These are phyloP conservation scores for Mythimna albipuncta DNA, from an alignment of 2,888 invertebrate genomes.

Conservation along the genomic window DNA sequence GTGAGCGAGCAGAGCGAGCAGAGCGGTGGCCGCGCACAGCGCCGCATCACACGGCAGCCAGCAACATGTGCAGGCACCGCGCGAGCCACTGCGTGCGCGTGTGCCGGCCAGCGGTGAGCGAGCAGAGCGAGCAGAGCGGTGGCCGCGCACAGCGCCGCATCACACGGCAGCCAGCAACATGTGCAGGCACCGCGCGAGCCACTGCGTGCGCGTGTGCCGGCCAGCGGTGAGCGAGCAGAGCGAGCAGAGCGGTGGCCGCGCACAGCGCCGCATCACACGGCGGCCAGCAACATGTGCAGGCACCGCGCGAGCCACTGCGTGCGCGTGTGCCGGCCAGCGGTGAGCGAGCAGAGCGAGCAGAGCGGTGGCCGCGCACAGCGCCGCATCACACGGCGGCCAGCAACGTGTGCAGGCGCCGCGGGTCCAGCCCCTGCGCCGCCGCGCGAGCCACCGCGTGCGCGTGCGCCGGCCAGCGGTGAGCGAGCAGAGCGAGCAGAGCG, in stretches of 20 bases:
- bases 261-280: conserved; percentile 43
- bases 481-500: conserved; percentile 93
- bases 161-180: no score
- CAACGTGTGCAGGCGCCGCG: conserved; percentile 68
- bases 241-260: no score
- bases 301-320: no score
- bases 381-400: conserved; percentile 62
- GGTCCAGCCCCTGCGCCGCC: conserved; percentile 63
- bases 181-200: no score
- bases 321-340: no score
- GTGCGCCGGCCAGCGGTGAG: conserved; percentile 75
- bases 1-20: no score
- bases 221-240: no score
- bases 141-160: conserved; percentile 94
- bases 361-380: no score
- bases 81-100: conserved; percentile 66
- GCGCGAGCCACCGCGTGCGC: conserved; percentile 68
- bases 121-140: conserved; percentile 93
- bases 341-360: no score
- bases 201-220: no score
- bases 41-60: conserved; percentile 60
- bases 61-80: conserved; percentile 69
- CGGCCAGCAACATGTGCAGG: conserved; percentile 69
- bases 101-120: conserved; percentile 76
- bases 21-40: no score